Conservation (phyloP, 2,113 vertebrate species). For the Oryzias curvinotus region DNA sequence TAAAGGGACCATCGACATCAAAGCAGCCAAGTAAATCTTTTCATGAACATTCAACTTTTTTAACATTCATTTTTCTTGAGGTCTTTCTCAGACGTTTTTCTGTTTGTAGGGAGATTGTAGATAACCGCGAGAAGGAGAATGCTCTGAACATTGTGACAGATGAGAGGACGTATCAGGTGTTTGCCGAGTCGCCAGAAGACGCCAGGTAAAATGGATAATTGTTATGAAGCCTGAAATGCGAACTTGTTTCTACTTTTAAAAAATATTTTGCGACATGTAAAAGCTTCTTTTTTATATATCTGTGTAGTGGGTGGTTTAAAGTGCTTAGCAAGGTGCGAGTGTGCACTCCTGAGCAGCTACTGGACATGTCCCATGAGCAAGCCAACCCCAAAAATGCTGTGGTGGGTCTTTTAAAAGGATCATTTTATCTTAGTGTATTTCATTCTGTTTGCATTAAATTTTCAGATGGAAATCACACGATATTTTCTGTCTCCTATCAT, state of each 20-base stretch:
- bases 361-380: constrained; percentile 92
- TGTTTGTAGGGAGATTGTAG: constrained; percentile 85
- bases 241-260: background rate
- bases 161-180: constrained; percentile 90
- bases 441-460: no score
- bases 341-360: constrained; percentile 86
- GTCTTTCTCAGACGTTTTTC: background rate
- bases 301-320: constrained; percentile 87
- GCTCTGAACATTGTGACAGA: constrained; percentile 90
- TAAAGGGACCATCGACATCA: constrained; percentile 90
- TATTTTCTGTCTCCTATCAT: no score
- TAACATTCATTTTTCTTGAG: background rate
- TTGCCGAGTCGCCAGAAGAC: constrained; percentile 91
- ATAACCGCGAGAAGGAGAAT: constrained; percentile 94
- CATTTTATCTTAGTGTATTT: background rate
- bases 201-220: constrained; percentile 78
- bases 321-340: constrained; percentile 87
- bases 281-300: constrained; percentile 1
- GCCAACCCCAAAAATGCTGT: constrained; percentile 94
- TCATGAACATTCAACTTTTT: background rate
- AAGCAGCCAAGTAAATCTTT: constrained; percentile 81
- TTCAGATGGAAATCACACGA: background rate
- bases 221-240: background rate
- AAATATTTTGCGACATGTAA: background rate
- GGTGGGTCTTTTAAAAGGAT: constrained; percentile 74